Evolutionary conservation across 2,113 vertebrate species (phyloP).

Genomic region (Lepidothrix coronata): DNA sequence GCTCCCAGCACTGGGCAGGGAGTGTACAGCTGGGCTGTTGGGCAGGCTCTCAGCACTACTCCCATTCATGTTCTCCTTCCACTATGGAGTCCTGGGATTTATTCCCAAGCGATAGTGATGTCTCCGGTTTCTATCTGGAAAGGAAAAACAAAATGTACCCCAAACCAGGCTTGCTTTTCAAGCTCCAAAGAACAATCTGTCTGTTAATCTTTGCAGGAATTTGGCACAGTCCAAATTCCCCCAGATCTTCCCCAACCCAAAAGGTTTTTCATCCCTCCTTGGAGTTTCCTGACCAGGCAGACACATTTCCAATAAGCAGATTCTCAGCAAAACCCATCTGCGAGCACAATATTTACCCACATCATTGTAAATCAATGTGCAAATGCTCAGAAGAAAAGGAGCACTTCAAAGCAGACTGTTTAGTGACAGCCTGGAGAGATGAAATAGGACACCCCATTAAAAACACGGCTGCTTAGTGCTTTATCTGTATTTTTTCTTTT

Average conservation of each 20-base stretch:
- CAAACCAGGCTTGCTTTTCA: background rate
- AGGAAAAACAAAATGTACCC: background rate
- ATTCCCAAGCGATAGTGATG: background rate
- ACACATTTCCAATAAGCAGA: background rate
- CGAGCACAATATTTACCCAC: background rate
- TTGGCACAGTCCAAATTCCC: background rate
- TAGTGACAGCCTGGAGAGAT: background rate
- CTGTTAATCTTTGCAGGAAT: background rate
- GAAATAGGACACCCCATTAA: background rate
- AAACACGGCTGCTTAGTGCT: background rate
- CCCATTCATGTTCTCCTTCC: background rate
- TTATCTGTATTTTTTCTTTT: background rate
- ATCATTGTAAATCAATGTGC: background rate
- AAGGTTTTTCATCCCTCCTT: background rate
- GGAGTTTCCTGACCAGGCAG: background rate
- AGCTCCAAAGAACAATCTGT: background rate
- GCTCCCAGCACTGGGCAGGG: background rate
- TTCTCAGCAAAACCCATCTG: background rate
- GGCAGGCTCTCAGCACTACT: background rate
- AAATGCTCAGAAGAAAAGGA: background rate
- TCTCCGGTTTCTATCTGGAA: background rate
- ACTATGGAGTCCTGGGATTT: background rate
- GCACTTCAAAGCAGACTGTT: slow-evolving; percentile 21
- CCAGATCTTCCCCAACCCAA: background rate
- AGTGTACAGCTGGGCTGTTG: background rate